Evolutionary conservation across 2,888 invertebrate species (phyloP), one percentile per base, ranked within the genome.

Genomic region (Ophion obscuratus): DNA sequence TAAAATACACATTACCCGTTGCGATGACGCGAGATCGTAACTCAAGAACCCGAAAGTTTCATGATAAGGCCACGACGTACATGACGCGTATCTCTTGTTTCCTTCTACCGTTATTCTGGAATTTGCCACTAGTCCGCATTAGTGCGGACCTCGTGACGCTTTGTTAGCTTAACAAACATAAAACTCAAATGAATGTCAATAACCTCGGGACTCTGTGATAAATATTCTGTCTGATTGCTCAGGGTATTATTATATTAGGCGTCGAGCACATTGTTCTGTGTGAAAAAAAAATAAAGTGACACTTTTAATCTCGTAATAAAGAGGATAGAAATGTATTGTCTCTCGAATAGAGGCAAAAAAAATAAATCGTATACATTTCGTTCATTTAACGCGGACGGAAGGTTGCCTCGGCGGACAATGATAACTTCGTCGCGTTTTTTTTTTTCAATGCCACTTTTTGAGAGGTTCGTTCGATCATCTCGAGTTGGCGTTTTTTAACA

Each of bases 191-290:
- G 11, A 74, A 62, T 44, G 24, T 2, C 20, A 44, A 74, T 40
- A 62, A 74, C 44, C 24, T 62, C 61, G 62, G 17, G 24, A 44
- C 17, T 17, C 62, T 74, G 74, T 74, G 44, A 74, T 74, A 44
- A 74, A 61, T 44, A 44, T 62, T 59, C 44, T 20, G 31, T 20
- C 20, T 14, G 40, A 61, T 73, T 9, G n/a, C 57, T 59, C 5
- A 5, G 57, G 36, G 44, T 67, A 44, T 67, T 67, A 67, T 44
- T 36, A 24, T 24, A 47, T 40, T 20, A 67, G 44, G 44, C 24
- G 44, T 17, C 27, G 47, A 70, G 14, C 2, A 47, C 24, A 24
- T 24, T 70, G 44, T 47, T 68, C 20, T 7, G 9, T 17, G 11
- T 17, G 47, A 47, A 47, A 53, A 53, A 0, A 47, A n/a, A 70